A percentile compares a stretch with the other conserved stretches of the same genome.
These are phyloP conservation scores for Subacronicta megacephala DNA, from an alignment of 2,888 invertebrate genomes.

Conservation along the genomic window DNA sequence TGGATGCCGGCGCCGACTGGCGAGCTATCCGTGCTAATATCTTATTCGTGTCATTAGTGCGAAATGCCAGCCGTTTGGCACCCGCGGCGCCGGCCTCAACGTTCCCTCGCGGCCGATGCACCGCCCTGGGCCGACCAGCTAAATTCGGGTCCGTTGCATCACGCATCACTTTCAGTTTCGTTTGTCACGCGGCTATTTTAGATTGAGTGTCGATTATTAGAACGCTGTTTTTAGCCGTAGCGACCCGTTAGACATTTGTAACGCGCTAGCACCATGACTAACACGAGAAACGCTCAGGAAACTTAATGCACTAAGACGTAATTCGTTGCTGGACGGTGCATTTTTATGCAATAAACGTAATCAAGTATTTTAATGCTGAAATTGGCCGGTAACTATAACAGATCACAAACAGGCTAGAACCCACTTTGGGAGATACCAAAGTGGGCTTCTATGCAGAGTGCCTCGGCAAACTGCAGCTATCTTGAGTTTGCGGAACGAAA, in stretches of 20 bases:
- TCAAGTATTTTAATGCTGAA: constrained; percentile 82
- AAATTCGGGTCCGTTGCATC: constrained; percentile 88
- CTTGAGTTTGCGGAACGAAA: constrained; percentile 88
- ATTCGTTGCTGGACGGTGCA: not conserved
- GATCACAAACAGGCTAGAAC: constrained; percentile 77
- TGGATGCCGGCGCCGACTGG: constrained; percentile 71
- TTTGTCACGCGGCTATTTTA: constrained; percentile 88
- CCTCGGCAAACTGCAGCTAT: constrained; percentile 76
- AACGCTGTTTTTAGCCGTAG: constrained; percentile 82
- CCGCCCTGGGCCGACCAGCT: constrained; percentile 80
- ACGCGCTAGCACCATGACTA: constrained; percentile 73
- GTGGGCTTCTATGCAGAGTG: constrained; percentile 77
- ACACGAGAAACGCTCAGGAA: constrained; percentile 72
- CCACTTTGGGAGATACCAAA: constrained; percentile 77
- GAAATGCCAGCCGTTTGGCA: constrained; percentile 89
- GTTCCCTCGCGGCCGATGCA: constrained; percentile 84
- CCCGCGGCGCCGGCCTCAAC: constrained; percentile 72
- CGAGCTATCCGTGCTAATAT: constrained; percentile 86
- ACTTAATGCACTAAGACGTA: constrained; percentile 42
- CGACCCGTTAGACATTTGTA: constrained; percentile 68
- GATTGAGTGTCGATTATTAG: constrained; percentile 88
- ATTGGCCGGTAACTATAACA: constrained; percentile 74
- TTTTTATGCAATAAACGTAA: constrained; percentile 72
- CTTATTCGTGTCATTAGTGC: constrained; percentile 89
- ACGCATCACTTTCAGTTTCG: constrained; percentile 88